Evolutionary conservation across 1,140 invertebrate species (phyloP), one percentile per base, ranked within the genome.

Genomic region (Apis dorsata): DNA sequence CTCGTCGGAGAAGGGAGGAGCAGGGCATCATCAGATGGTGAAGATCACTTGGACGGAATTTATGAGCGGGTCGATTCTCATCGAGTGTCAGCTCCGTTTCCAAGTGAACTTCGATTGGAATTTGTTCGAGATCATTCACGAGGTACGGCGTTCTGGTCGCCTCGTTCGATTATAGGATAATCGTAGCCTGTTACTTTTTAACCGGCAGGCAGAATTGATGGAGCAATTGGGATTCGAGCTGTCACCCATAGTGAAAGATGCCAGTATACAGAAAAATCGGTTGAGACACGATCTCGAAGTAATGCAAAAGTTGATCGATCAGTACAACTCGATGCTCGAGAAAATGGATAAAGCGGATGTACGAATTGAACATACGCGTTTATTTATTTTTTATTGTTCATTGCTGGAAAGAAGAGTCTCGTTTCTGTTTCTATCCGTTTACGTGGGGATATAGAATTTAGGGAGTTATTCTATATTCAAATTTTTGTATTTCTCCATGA

Each of bases 141-240:
- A 98, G 92, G 92, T 92, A 24, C 24, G 24, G 24, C 24, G 24
- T 24, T 24, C 24, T 24, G 24, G 59, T 1, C 1, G 1, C 1
- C 21, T 77, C 17, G 2, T 7, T 24, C 9, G 59, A 24, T 24
- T 24, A 9, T 28, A 0, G 3, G 10, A 21, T 24, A n/a, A 21
- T 62, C 21, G 21, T 12, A 10, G 59, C 24, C 24, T 62, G n/a
- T 24, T 60, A 13, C 8, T 12, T 15, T 66, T n/a, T 62, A 59
- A 8, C 1, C 0, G 65, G 66, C 24, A 92, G 91, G 96, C 96
- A 0, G 96, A 97, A 92, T 90, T 97, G 4, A 95, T 97, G 93
- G 96, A 97, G 90, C 95, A 96, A 80, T 87, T 97, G 12, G 97
- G 97, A 7, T 98, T 96, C 88, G 90, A 95, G 44, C 91, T 98